These are phyloP conservation scores for Microplitis demolitor DNA, from an alignment of 1,140 invertebrate genomes.

Conservation along the genomic window DNA sequence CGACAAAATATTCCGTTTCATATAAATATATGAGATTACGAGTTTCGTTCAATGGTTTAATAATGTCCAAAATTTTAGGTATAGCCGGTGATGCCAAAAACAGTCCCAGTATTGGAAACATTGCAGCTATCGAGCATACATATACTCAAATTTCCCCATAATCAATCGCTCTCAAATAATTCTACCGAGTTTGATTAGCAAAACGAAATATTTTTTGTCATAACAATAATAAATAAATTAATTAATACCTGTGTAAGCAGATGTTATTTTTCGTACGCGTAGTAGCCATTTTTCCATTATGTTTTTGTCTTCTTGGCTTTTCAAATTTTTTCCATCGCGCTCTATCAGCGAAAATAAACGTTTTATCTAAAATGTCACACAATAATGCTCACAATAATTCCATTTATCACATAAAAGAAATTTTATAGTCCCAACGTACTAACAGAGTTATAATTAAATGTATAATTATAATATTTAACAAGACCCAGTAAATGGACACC, in stretches of 20 bases:
- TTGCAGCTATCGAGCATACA: not conserved
- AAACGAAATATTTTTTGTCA: too few relatives aligned
- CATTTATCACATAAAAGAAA: too few relatives aligned
- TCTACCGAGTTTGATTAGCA: too few relatives aligned
- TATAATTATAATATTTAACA: constrained; percentile 6
- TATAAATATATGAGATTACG: constrained; percentile 6
- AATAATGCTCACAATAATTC: too few relatives aligned
- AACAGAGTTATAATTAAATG: constrained; percentile 1
- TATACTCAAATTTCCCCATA: not conserved
- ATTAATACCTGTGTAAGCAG: constrained; percentile 1
- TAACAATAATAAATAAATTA: not conserved
- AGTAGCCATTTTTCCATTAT: not conserved
- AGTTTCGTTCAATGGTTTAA: constrained; percentile 19
- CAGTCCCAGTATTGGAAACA: not conserved
- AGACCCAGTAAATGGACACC: constrained; percentile 6
- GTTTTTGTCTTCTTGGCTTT: not conserved
- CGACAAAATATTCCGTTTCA: constrained; percentile 28
- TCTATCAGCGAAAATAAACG: constrained; percentile 1
- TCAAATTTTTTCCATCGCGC: constrained; percentile 7
- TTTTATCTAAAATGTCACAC: not conserved
- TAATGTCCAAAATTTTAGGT: constrained; percentile 13
- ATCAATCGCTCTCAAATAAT: too few relatives aligned
- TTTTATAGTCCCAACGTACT: not conserved
- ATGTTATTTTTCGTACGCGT: not conserved
- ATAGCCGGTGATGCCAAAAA: not conserved